phyloP scores from a whole-genome alignment of 2,797 vertebrate species.

The Amniataba percoides region DNA sequence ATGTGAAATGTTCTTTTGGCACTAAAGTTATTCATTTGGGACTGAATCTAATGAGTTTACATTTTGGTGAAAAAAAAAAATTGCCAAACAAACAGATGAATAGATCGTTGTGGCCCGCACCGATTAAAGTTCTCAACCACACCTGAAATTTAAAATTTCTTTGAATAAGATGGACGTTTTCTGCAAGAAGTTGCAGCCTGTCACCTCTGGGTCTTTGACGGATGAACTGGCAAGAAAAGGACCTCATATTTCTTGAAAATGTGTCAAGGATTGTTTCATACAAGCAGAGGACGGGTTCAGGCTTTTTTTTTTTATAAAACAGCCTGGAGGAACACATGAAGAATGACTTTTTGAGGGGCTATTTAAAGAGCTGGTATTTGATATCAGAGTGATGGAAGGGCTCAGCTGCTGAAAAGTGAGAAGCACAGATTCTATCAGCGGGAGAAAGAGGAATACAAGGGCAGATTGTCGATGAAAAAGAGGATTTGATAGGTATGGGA shows the following conservation, averaged over 20 bases:
- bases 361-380: slow-evolving; percentile 36
- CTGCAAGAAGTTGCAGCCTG: neutral
- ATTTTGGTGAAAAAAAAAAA: slow-evolving; percentile 6
- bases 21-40: slow-evolving; percentile 12
- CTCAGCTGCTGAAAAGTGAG: slow-evolving; percentile 15
- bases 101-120: neutral
- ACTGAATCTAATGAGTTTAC: slow-evolving; percentile 26
- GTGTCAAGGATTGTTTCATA: slow-evolving; percentile 5
- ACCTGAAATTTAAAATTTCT: neutral
- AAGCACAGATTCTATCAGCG: slow-evolving; percentile 36
- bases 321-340: slow-evolving; percentile 16
- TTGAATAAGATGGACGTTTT: neutral
- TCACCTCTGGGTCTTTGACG: slow-evolving; percentile 9
- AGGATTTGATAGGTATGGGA: slow-evolving; percentile 16
- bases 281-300: neutral
- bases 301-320: slow-evolving; percentile 27
- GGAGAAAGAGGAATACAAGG: slow-evolving; percentile 13
- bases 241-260: slow-evolving; percentile 17
- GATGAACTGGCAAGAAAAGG: slow-evolving; percentile 1
- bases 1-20: slow-evolving; percentile 14
- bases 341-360: slow-evolving; percentile 18
- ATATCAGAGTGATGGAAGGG: neutral
- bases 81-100: slow-evolving; percentile 8
- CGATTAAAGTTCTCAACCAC: slow-evolving; percentile 6
- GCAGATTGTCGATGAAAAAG: slow-evolving; percentile 32